Evolutionary conservation across 1,140 invertebrate genomes (phyloP).

Genomic region (Papilio aristodemus): DNA sequence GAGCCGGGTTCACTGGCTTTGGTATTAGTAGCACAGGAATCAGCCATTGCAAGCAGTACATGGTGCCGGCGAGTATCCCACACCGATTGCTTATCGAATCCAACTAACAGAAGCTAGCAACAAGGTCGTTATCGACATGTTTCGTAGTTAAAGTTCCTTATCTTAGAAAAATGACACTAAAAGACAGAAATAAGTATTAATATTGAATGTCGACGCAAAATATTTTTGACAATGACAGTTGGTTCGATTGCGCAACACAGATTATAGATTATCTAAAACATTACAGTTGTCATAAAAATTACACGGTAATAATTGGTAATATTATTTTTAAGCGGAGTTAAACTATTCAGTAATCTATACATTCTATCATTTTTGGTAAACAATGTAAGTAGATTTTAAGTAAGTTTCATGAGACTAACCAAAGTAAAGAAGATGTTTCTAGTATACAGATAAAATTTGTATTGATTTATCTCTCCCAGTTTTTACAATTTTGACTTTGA

Average conservation of each 20-base stretch:
- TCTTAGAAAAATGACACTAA: constrained; percentile 49
- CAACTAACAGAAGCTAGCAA: constrained; percentile 41
- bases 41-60: constrained; percentile 99
- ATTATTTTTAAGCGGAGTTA: no score
- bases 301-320: no score
- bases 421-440: no score
- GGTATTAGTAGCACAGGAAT: constrained; percentile 98
- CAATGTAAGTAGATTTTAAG: no score
- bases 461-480: no score
- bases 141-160: constrained; percentile 56
- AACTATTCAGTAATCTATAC: no score
- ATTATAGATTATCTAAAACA: not conserved
- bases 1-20: constrained; percentile 96
- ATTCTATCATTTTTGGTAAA: no score
- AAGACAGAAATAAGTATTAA: constrained; percentile 38
- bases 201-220: constrained; percentile 39
- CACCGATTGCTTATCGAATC: constrained; percentile 35
- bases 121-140: constrained; percentile 62
- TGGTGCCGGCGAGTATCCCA: constrained; percentile 69
- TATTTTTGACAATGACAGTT: constrained; percentile 35
- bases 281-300: no score
- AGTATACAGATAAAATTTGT: no score
- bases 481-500: no score
- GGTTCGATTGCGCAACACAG: constrained; percentile 17
- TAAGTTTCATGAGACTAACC: no score